Evolutionary conservation across 2,797 vertebrate genomes (phyloP).

Genomic region (Sebastes hubbsi): DNA sequence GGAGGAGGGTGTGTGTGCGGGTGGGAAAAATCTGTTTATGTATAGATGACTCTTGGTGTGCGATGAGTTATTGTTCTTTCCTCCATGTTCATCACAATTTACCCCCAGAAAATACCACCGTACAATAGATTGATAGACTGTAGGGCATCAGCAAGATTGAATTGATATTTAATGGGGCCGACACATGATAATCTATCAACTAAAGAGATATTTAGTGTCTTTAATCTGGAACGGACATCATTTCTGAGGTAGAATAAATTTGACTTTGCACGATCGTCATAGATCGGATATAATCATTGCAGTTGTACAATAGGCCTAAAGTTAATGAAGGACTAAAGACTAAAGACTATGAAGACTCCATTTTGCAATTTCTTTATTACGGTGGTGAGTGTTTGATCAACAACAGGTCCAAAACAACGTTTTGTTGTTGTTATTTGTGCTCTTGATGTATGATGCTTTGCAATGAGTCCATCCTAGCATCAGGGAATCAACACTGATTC

Average conservation of each 20-base stretch:
- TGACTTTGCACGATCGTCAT: not conserved
- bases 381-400: not conserved
- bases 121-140: constrained; percentile 22
- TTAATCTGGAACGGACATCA: not conserved
- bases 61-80: constrained; percentile 65
- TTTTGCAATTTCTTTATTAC: constrained; percentile 47
- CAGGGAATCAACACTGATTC: not conserved
- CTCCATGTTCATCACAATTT: constrained; percentile 67
- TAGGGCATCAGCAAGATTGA: constrained; percentile 51
- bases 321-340: too few relatives aligned
- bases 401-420: not conserved
- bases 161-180: constrained; percentile 22
- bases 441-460: not conserved
- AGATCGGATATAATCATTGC: not conserved
- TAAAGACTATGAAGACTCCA: constrained; percentile 7
- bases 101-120: constrained; percentile 44
- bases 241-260: not conserved
- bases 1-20: not conserved
- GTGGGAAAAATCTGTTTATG: constrained; percentile 59
- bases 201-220: not conserved
- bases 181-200: not conserved
- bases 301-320: not conserved
- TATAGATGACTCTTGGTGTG: constrained; percentile 57
- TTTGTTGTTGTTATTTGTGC: not conserved
- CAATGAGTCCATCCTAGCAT: not conserved